Evolutionary conservation across 1,140 invertebrate species (phyloP), one percentile per base, ranked within the genome.

Genomic region (Antheraea pernyi): DNA sequence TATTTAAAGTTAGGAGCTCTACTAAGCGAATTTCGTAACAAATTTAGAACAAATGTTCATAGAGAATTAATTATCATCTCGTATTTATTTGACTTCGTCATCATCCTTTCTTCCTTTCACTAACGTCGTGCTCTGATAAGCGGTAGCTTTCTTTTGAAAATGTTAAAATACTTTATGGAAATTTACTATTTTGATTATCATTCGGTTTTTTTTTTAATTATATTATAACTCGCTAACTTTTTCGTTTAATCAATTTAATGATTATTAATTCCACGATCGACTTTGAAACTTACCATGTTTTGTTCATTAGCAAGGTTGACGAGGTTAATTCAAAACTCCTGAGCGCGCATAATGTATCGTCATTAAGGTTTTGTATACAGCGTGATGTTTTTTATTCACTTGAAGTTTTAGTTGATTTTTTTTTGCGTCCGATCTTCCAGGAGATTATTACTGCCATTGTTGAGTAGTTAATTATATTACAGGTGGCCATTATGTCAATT

Each of bases 301-400:
- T 60, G 10, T 58, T 60, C 69, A 59, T 70, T 65, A 19, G 18
- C 30, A 59, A 61, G 69, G 69, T 70, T 58, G 53, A 3, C 48
- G 65, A 60, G 69, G 69, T 70, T 70, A 66, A 70, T 70, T 48
- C 53, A 18, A 62, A 65, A 65, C 36, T 18, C 19, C 63, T 16
- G n/a, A 42, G 13, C 37, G 63, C 37, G 13, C n/a, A 65, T 65
- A 65, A 65, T 65, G 18, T 18, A 60, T 10, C 36, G 37, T 19
- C 39, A 37, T 63, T 30, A 39, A 16, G 30, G 37, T 13, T 22
- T 19, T 61, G 7, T 10, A 7, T 61, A 61, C 59, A 61, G 59
- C 1, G 19, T 22, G 59, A 13, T 22, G 11, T 61, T 22, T 61
- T 59, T 30, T 30, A 30, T 30, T 4, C 22, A 30, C 22, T 30